Evolutionary conservation across 1,140 invertebrate genomes (phyloP), one percentile per base, ranked within the genome.

Genomic region (Diabrotica virgifera): DNA sequence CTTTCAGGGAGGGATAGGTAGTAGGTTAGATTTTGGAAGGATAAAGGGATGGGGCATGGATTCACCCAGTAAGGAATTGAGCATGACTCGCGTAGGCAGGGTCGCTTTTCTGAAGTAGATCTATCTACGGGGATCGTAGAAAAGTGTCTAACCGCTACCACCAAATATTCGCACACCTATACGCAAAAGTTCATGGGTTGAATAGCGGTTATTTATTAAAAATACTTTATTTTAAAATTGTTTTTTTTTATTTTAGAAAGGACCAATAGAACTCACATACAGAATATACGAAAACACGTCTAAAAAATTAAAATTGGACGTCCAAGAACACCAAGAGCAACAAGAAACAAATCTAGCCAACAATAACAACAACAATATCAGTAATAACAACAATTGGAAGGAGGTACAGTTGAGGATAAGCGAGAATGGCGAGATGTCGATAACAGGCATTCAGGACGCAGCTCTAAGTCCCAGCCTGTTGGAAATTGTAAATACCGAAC

Each of bases 381-480:
- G 40, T 46, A 77, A 73, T 56, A 78, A 67, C 65, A 78, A 73
- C 63, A 76, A 75, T 52, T 87, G 85, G 83, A 87, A 87, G 71
- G 87, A 89, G 76, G 87, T 89, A 40, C 87, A 89, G 66, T 74
- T 89, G 11, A 83, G 87, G 72, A 89, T 89, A 61, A 88, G 86
- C 63, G 87, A 89, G 76, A 87, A 84, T 63, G 88, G 87, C 36
- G 84, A 87, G 14, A 88, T 89, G 82, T 87, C 86, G 74, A 85
- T 87, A 10, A 84, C 82, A 3, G 82, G 84, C 63, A 84, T 79
- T 10, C 73, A 79, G 62, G 78, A 80, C 58, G 51, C 62, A 11
- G n/a, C 50, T 40, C 54, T 63, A 24, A 64, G 40, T 36, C 52
- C 54, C 46, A 60, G 55, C 61, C 58, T 62, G 54, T 52, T 61